phyloP scores from a whole-genome alignment of 2,797 vertebrate species.

The Lindbergichthys nudifrons region DNA sequence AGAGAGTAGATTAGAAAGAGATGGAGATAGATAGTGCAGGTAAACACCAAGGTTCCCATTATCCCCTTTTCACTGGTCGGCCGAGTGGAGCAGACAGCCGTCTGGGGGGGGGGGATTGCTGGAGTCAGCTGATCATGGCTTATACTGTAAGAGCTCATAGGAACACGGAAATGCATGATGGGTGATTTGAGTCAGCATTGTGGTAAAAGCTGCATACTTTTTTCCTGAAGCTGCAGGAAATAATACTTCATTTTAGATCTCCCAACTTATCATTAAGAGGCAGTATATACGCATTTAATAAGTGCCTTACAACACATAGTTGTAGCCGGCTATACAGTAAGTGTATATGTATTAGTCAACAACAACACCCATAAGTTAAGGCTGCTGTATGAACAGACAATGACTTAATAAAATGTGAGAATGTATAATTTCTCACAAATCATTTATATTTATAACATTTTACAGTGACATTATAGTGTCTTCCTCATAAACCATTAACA shows the following conservation, averaged over 20 bases:
- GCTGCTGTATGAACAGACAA: background rate
- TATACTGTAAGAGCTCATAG: slow-evolving; percentile 39
- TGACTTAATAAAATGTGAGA: background rate
- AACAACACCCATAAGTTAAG: background rate
- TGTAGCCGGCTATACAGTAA: background rate
- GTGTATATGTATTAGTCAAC: background rate
- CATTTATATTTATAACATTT: background rate
- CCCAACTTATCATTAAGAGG: background rate
- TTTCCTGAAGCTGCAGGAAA: background rate
- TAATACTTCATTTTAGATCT: background rate
- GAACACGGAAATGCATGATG: slow-evolving; percentile 32
- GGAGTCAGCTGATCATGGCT: slow-evolving; percentile 59
- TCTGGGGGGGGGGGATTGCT: slow-evolving; percentile 35
- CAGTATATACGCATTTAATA: background rate
- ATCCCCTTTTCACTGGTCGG: slow-evolving; percentile 68
- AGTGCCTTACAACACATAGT: background rate
- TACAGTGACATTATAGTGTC: background rate
- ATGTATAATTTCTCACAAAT: background rate
- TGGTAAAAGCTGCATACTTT: background rate
- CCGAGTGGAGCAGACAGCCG: slow-evolving; percentile 59
- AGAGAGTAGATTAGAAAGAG: slow-evolving; percentile 63
- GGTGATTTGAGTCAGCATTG: slow-evolving; percentile 18
- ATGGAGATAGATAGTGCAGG: slow-evolving; percentile 60
- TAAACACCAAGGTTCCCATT: slow-evolving; percentile 74
- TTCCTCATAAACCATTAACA: background rate